Conservation (phyloP, 1,140 invertebrate species). For the Ceratina australensis region DNA sequence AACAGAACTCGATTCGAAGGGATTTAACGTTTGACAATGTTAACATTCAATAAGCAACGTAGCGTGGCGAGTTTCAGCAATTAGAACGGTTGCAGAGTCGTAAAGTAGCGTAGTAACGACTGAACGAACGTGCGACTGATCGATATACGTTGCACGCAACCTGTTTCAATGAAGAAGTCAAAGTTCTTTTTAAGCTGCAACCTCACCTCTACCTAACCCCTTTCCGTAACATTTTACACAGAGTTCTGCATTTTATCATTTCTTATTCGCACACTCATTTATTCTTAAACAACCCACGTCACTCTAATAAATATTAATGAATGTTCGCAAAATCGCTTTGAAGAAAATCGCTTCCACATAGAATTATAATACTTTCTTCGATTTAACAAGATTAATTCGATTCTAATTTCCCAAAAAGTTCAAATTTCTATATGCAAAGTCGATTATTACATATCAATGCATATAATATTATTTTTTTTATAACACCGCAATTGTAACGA, state of each 20-base stretch:
- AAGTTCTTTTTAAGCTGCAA: slow-evolving; percentile 22
- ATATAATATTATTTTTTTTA: background rate
- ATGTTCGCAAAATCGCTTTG: too few relatives aligned
- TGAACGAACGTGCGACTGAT: slow-evolving; percentile 29
- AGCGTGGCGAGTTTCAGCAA: slow-evolving; percentile 1
- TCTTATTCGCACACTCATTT: background rate
- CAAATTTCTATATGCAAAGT: background rate
- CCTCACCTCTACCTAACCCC: slow-evolving; percentile 5
- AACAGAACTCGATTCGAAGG: too few relatives aligned
- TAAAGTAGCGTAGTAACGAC: slow-evolving; percentile 26
- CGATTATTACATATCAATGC: background rate
- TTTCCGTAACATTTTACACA: background rate
- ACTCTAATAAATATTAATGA: background rate
- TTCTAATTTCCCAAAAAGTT: background rate
- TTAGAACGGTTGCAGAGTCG: slow-evolving; percentile 18
- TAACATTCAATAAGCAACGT: background rate
- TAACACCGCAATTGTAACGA: background rate
- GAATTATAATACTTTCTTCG: background rate
- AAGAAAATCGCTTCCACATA: too few relatives aligned
- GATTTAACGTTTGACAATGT: background rate
- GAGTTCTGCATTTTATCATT: background rate
- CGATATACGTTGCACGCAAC: slow-evolving; percentile 35
- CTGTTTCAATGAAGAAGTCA: slow-evolving; percentile 26
- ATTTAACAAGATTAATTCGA: background rate
- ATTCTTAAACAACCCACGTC: background rate